Base-by-base conservation (phyloP, 2,113 vertebrate species). In the Girardinichthys multiradiatus region DNA sequence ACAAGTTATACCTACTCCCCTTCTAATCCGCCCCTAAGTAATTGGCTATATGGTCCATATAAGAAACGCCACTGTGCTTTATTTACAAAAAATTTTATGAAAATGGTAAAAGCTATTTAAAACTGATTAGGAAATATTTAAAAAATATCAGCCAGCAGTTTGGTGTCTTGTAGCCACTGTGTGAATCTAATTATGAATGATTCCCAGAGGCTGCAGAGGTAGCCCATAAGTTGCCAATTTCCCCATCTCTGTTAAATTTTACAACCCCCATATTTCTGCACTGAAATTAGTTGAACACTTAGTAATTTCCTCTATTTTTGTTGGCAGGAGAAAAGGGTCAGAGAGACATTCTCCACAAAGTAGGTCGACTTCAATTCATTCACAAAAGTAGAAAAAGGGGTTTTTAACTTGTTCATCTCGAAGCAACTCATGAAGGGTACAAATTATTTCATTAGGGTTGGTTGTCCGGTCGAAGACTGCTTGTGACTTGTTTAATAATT, bases 311-410 rank as follows among this genome's bases (percentile, higher is more conserved):
- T 79, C 70, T 64, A 68, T 66, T 74, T 73, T 68, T 76, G 77
- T 72, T 78, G 35, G 68, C 13, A 6, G n/a, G 15, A 48, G 68
- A 72, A 71, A 74, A 21, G 54, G 21, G 65, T 68, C 27, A 37
- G 15, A 9, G 37, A 81, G 58, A 63, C 51, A 61, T 58, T 83
- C 58, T 76, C 19, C 60, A 45, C 54, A 87, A 90, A 89, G 82
- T 88, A 84, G 85, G 77, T 65, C 70, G 6, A 70, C 64, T 84
- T 89, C 89, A 92, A 89, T 84, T 87, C 68, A 90, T 87, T 85
- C 79, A 80, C 51, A 79, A 73, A 79, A 76, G 69, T 26, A 70
- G 64, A 39, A 70, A 68, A 78, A 80, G 28, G 2, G 60, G 29
- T 54, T 92, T 87, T 86, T 79, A 87, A 85, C 85, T 86, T 78